Evolutionary conservation across 2,797 vertebrate species (phyloP), one percentile per base, ranked within the genome.

Genomic region (Odontamblyopus lacepedii): DNA sequence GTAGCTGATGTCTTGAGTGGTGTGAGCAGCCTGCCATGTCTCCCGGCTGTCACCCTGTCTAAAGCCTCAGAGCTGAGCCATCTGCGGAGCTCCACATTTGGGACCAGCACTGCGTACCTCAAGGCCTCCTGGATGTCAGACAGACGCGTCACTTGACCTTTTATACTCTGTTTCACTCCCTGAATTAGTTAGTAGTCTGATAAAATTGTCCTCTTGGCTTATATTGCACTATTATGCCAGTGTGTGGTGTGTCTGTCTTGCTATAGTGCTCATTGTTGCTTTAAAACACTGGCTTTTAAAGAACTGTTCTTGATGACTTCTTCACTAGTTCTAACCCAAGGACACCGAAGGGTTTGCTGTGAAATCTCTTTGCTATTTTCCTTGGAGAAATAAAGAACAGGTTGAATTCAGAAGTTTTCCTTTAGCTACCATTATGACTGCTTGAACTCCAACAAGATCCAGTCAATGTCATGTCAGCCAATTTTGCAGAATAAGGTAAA

Each of bases 101-200:
- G 65, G 74, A 72, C 67, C 55, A 50, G 60, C 50, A 15, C 51
- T 78, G 60, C 75, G 84, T 78, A 77, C 78, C 68, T 83, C 66
- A 6, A 72, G 81, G 74, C 78, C 73, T 79, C 75, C 53, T 80
- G 77, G 70, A 74, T 23, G 29, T 84, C 65, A 48, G 70, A 74
- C 71, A 32, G 63, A 69, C 63, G 81, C 79, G 78, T 76, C 78
- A 80, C 75, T 75, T 84, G 86, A 89, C 85, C 79, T 85, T 88
- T 83, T 78, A 77, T 67, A 75, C 72, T 81, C 67, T 32, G 51
- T 80, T 78, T 82, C 73, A 66, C 19, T 59, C 61, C 55, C 76
- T 74, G 66, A 85, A 82, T 82, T 76, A 82, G 80, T 67, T 69
- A 63, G 68, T 55, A 35, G 70, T 75, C 69, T 63, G 55, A 72